Percentiles rank a stretch among this genome's conserved stretches.
Conservation (phyloP, 1,140 invertebrate genomes). For the Lineus longissimus region DNA sequence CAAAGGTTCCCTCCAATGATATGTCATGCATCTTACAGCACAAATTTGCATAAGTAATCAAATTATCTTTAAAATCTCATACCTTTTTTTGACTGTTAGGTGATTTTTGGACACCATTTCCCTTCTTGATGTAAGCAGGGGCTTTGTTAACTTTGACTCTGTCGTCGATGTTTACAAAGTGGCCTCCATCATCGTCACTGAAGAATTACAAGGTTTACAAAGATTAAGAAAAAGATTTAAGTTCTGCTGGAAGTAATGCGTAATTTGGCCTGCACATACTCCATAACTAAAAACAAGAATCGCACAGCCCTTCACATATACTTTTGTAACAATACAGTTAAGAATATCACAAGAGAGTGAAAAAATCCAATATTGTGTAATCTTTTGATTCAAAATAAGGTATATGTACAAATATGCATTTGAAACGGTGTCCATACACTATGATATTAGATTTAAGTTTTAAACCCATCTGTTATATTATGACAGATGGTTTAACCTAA, state of each 20-base stretch:
- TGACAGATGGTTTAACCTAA: too few species aligned
- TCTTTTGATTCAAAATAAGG: background rate
- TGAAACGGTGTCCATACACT: too few species aligned
- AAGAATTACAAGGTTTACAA: constrained; percentile 11
- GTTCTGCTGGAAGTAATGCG: background rate
- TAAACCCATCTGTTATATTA: too few species aligned
- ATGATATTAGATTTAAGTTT: too few species aligned
- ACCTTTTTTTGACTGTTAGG: constrained; percentile 29
- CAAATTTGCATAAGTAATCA: background rate
- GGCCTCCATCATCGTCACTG: constrained; percentile 29
- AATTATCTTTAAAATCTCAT: background rate
- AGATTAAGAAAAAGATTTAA: background rate
- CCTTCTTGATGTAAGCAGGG: constrained; percentile 23
- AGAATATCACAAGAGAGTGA: constrained; percentile 7
- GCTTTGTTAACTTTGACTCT: constrained; percentile 12
- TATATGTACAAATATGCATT: too few species aligned
- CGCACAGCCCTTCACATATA: background rate
- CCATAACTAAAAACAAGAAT: background rate
- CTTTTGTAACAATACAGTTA: constrained; percentile 3
- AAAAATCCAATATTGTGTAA: background rate
- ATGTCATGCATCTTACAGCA: background rate
- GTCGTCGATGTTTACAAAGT: constrained; percentile 24
- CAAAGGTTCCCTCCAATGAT: background rate
- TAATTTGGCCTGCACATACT: background rate
- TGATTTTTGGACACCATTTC: constrained; percentile 34